Conservation (phyloP, 2,797 vertebrate species). For the Peromyscus eremicus region DNA sequence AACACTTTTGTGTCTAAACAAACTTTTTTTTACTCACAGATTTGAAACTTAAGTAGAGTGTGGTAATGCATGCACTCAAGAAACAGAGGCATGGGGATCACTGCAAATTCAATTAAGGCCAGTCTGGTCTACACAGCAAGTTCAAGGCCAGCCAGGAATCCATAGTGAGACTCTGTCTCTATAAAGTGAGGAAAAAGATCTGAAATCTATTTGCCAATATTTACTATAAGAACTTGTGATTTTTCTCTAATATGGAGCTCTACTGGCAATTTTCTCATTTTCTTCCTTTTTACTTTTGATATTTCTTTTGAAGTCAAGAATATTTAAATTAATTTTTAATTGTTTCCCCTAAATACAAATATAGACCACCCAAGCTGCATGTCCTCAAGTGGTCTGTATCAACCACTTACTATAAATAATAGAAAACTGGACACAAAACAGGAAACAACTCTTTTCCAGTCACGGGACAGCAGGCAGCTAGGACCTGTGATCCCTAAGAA, state of each 20-base stretch:
- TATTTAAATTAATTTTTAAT: constrained; percentile 59
- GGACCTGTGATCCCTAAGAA: background rate
- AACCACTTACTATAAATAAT: constrained; percentile 31
- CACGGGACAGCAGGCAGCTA: background rate
- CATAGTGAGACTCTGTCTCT: background rate
- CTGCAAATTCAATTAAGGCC: background rate
- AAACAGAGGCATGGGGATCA: no score
- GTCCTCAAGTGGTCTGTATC: background rate
- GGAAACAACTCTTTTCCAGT: constrained; percentile 4
- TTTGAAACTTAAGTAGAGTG: background rate
- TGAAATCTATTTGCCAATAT: constrained; percentile 33
- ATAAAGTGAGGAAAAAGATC: background rate
- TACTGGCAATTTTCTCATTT: background rate
- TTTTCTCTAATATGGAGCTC: constrained; percentile 26
- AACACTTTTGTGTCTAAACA: constrained; percentile 30
- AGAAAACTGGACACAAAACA: constrained; percentile 7
- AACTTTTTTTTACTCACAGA: background rate
- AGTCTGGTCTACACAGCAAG: background rate
- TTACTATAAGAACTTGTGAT: constrained; percentile 42
- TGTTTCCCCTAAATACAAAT: constrained; percentile 29
- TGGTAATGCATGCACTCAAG: background rate
- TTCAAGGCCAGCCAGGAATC: background rate
- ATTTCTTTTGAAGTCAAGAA: constrained; percentile 56
- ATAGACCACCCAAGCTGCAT: constrained; percentile 5
- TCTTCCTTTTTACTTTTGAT: background rate